Evolutionary conservation across 2,797 vertebrate species (phyloP).

Genomic region (Pelochelys cantorii): DNA sequence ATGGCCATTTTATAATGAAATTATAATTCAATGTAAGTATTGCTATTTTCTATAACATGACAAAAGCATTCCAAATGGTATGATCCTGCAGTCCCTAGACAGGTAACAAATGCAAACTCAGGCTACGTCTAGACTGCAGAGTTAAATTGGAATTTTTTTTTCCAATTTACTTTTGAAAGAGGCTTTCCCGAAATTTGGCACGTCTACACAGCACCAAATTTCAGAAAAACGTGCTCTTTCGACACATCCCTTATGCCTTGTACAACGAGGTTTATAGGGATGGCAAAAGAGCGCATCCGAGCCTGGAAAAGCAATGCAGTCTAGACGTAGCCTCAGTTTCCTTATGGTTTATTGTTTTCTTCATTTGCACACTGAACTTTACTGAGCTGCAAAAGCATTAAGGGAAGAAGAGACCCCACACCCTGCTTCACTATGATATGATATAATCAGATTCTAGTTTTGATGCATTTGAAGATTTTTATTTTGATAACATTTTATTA

Average conservation of each 20-base stretch:
- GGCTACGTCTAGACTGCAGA: neutral
- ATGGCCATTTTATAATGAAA: rapidly evolving
- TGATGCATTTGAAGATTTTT: neutral
- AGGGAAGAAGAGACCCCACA: neutral
- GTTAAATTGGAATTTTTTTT: no score
- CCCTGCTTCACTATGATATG: neutral
- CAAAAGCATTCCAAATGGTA: neutral
- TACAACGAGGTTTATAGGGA: no score
- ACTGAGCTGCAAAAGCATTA: neutral
- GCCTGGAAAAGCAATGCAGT: no score
- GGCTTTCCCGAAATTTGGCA: no score
- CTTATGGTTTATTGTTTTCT: neutral
- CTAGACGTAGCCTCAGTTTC: no score
- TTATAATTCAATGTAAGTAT: neutral
- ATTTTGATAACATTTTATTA: neutral
- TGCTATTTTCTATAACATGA: neutral
- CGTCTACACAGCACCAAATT: no score
- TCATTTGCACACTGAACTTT: rapidly evolving
- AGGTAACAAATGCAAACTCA: neutral
- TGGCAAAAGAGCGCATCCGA: no score
- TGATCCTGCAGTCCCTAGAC: neutral
- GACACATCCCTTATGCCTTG: no score
- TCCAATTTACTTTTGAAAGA: no score
- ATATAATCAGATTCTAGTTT: neutral
- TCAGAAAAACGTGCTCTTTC: no score